Base-by-base conservation (phyloP, 2,797 vertebrate species). In the Sebastes nivosus region DNA sequence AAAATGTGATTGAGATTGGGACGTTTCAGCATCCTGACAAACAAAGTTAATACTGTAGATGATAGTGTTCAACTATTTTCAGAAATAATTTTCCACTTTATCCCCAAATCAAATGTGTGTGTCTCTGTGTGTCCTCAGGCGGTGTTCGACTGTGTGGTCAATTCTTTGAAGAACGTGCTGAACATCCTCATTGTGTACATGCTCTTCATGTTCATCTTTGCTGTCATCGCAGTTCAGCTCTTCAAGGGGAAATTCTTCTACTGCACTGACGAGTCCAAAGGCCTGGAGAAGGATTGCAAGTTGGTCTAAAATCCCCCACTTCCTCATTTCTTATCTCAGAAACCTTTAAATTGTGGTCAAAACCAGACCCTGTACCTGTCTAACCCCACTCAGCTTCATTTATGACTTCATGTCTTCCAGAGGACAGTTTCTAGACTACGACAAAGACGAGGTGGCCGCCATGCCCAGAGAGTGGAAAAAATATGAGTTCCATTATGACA, bases 191-290 rank as follows among this genome's bases (percentile, higher is more conserved):
- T 99, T 0, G 98, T 99, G 72, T 99, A 99, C 94, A 96, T 99
- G 94, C 98, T 99, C 84, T 99, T 99, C 96, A 99, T 99, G 98
- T 98, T 99, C 95, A 99, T 99, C 90, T 99, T 99, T n/a, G 98
- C 98, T 0, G 98, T 99, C 91, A 98, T 99, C 13, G 98, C 98
- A 0, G 98, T 99, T 77, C 98, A 99, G 90, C 98, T 99, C 80
- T 99, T 99, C 95, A 99, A 99, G 90, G 98, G 98, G 18, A 97
- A 97, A 74, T 99, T 99, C 85, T 99, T 99, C 94, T 99, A 97
- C 94, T 99, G 98, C 94, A 99, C 98, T 0, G 98, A 99, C 0
- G 97, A 98, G 90, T 99, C 98, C 10, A 99, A 99, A 93, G 96
- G 97, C 67, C 95, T 99, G 90, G 95, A 99, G 94, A 97, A 97